Evolutionary conservation across 1,140 invertebrate genomes (phyloP).

Genomic region (Dendroctonus ponderosae): DNA sequence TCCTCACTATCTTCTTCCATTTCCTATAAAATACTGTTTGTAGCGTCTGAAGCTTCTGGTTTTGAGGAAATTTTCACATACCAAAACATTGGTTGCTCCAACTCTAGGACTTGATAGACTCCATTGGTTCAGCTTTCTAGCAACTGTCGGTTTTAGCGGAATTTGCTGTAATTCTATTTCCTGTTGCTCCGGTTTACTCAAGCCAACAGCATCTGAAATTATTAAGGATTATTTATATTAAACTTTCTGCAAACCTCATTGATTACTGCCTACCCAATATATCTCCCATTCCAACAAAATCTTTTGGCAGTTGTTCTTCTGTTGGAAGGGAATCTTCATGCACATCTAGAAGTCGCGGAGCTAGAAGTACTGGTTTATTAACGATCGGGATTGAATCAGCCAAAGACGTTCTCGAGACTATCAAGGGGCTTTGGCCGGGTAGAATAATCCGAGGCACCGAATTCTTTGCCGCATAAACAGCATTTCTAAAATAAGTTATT

Average conservation of each 20-base stretch:
- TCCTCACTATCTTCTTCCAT: background rate
- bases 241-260: background rate
- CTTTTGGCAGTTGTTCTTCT: background rate
- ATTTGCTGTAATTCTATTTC: conserved; percentile 27
- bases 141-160: no score
- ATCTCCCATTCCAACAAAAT: conserved; percentile 30
- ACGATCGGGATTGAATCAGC: background rate
- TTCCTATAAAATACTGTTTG: background rate
- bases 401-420: background rate
- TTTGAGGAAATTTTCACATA: no score
- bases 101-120: no score
- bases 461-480: conserved; percentile 5
- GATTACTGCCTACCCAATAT: conserved; percentile 19
- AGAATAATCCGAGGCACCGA: conserved; percentile 11
- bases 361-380: conserved; percentile 40
- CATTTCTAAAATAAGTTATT: conserved; percentile 16
- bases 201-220: conserved; percentile 29
- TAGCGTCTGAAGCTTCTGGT: background rate
- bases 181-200: conserved; percentile 20
- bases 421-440: conserved; percentile 7
- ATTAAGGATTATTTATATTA: background rate
- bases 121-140: no score
- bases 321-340: conserved; percentile 21
- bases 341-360: conserved; percentile 41
- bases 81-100: no score